phyloP scores from a whole-genome alignment of 2,797 vertebrate species.

The Catamblyrhynchus diadema region DNA sequence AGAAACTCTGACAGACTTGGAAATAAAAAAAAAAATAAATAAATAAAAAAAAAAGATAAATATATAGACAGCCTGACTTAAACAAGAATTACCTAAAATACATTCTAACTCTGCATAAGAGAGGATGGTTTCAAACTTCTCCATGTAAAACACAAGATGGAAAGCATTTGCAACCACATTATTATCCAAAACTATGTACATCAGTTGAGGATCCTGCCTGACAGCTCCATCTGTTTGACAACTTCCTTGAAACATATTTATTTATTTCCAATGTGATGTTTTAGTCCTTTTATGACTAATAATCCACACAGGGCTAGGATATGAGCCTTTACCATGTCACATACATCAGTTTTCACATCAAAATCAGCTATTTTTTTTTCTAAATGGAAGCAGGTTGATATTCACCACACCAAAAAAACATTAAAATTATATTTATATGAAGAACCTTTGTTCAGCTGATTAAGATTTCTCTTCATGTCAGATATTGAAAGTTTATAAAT shows the following conservation, averaged over 20 bases:
- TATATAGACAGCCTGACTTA: neutral
- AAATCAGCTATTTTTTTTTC: neutral
- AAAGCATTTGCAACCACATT: neutral
- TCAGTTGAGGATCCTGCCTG: neutral
- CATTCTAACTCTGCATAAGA: neutral
- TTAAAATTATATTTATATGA: neutral
- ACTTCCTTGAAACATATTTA: neutral
- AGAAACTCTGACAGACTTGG: neutral
- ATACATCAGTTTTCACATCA: neutral
- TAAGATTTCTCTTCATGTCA: neutral
- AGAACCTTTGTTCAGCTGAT: neutral
- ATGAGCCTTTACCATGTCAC: neutral
- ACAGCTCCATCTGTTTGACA: neutral
- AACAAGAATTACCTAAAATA: neutral
- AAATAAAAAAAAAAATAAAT: accelerated
- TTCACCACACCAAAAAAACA: neutral
- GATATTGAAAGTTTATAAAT: neutral
- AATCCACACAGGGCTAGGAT: neutral
- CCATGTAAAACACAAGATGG: neutral
- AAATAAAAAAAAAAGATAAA: too few species aligned
- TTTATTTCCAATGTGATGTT: neutral
- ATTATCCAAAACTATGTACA: neutral
- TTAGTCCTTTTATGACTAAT: neutral
- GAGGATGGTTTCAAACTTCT: neutral
- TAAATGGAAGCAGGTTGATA: neutral